Evolutionary conservation across 2,113 vertebrate species (phyloP).

Genomic region (Manacus vitellinus): DNA sequence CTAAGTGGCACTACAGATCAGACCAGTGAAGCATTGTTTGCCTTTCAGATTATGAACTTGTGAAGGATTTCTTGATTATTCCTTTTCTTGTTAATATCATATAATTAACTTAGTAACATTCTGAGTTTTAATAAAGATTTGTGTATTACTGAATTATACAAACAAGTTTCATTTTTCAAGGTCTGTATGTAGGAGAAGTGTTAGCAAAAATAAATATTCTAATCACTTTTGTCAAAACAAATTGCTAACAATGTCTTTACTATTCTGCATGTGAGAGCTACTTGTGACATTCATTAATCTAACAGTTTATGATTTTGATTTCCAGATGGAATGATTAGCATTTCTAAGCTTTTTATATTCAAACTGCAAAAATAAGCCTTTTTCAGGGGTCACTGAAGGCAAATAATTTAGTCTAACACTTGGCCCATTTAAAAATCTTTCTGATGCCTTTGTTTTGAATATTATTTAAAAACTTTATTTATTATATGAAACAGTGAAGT

Average conservation of each 20-base stretch:
- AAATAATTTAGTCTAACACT: constrained; percentile 54
- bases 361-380: constrained; percentile 55
- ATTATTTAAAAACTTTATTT: neutral
- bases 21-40: constrained; percentile 10
- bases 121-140: constrained; percentile 58
- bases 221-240: constrained; percentile 72
- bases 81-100: constrained; percentile 12
- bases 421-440: constrained; percentile 29
- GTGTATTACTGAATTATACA: constrained; percentile 47
- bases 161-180: constrained; percentile 48
- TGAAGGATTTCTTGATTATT: constrained; percentile 53
- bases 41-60: constrained; percentile 37
- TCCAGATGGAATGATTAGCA: constrained; percentile 67
- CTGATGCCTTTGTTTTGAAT: neutral
- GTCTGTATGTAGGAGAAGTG: constrained; percentile 15
- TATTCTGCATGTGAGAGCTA: constrained; percentile 48
- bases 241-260: constrained; percentile 62
- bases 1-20: constrained; percentile 22
- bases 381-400: constrained; percentile 63
- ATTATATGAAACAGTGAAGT: neutral
- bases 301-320: constrained; percentile 72
- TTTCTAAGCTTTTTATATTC: constrained; percentile 65
- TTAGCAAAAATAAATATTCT: constrained; percentile 67
- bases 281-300: constrained; percentile 68
- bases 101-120: constrained; percentile 56